Percentiles rank a stretch among this genome's conserved stretches.
These are phyloP conservation scores for Ips typographus DNA, from an alignment of 1,140 invertebrate species.

Conservation along the genomic window DNA sequence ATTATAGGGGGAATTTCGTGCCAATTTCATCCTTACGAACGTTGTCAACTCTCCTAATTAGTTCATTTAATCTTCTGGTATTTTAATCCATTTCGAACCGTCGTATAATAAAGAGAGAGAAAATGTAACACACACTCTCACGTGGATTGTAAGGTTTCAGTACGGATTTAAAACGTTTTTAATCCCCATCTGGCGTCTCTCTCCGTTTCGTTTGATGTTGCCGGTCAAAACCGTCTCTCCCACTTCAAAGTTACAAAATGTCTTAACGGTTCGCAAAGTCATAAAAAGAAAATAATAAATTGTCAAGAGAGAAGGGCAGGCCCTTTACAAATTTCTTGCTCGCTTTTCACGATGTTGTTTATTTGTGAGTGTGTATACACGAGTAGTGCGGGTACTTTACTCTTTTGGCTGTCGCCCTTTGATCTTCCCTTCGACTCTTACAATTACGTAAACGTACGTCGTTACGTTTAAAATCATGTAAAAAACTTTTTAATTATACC, in stretches of 20 bases:
- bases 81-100: no score
- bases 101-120: no score
- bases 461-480: conserved; percentile 32
- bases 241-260: conserved; percentile 26
- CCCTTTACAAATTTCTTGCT: conserved; percentile 29
- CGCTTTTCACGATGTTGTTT: conserved; percentile 15
- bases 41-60: no score
- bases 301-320: conserved; percentile 10
- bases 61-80: no score
- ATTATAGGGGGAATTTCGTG: no score
- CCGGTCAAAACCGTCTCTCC: conserved; percentile 24
- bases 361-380: conserved; percentile 7
- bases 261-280: conserved; percentile 26
- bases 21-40: no score
- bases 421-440: conserved; percentile 32
- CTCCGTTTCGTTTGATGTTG: conserved; percentile 17
- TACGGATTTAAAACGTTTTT: background rate
- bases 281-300: conserved; percentile 35
- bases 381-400: conserved; percentile 29
- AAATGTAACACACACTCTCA: no score
- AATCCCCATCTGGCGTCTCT: background rate
- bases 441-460: conserved; percentile 36
- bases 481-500: conserved; percentile 38
- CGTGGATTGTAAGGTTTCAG: no score
- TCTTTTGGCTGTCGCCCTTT: conserved; percentile 23